A percentile compares a stretch with the other conserved stretches of the same genome.
These are phyloP conservation scores for Carassius gibelio DNA, from an alignment of 2,113 vertebrate species.

Conservation along the genomic window DNA sequence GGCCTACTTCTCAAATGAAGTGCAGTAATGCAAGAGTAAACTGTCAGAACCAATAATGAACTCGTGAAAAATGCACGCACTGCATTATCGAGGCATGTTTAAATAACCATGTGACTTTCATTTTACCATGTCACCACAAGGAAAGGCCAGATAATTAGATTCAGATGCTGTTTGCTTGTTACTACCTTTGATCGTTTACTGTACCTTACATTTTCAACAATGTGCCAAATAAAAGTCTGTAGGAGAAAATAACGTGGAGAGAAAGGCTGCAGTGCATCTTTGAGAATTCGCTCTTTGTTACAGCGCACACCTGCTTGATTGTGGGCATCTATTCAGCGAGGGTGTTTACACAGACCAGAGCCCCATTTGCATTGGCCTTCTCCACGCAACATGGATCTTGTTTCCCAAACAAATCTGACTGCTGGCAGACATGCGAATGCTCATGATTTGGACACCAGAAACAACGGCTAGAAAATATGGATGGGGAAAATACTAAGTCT, in stretches of 20 bases:
- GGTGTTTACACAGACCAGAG: slow-evolving; percentile 33
- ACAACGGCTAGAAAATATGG: neutral
- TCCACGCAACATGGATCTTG: slow-evolving; percentile 29
- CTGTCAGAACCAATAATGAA: slow-evolving; percentile 14
- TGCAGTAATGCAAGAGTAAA: slow-evolving; percentile 10
- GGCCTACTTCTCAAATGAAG: neutral
- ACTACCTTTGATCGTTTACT: slow-evolving; percentile 31
- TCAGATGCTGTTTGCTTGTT: slow-evolving; percentile 44
- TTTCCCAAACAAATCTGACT: slow-evolving; percentile 45
- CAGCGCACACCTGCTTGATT: slow-evolving; percentile 50
- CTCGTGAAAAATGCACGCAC: neutral
- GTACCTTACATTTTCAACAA: slow-evolving; percentile 22
- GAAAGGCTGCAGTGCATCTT: neutral
- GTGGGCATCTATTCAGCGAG: neutral
- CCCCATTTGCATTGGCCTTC: slow-evolving; percentile 45
- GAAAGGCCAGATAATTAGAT: slow-evolving; percentile 34
- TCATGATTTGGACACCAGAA: neutral
- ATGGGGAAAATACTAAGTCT: neutral
- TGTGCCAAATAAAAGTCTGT: slow-evolving; percentile 26
- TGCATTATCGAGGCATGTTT: slow-evolving; percentile 15
- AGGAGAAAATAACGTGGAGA: neutral
- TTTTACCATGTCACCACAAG: slow-evolving; percentile 28
- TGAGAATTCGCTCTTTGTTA: neutral
- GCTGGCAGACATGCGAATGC: slow-evolving; percentile 39
- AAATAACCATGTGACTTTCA: slow-evolving; percentile 32